Conservation (phyloP, 2,113 vertebrate species). For the Erythrolamprus reginae region DNA sequence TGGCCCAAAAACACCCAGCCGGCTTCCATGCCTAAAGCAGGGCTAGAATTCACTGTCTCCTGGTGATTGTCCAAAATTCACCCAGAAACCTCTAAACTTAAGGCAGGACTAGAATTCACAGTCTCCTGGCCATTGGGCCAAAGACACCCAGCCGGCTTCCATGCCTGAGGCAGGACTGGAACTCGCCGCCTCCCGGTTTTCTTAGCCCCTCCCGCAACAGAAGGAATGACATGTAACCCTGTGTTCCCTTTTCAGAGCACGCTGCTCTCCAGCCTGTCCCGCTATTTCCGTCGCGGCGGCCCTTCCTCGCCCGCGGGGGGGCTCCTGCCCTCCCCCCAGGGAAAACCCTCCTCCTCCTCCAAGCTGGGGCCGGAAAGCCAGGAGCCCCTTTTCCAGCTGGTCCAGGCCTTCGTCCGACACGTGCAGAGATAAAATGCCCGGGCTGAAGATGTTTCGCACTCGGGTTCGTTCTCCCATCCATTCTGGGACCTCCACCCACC, state of each 20-base stretch:
- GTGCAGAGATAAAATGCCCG: conserved; percentile 81
- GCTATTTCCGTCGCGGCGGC: conserved; percentile 87
- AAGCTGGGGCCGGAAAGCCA: conserved; percentile 85
- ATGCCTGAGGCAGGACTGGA: background rate
- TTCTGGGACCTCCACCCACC: background rate
- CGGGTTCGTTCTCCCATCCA: background rate
- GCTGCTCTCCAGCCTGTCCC: conserved; percentile 84
- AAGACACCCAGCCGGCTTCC: background rate
- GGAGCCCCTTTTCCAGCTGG: conserved; percentile 91
- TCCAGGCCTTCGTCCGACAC: conserved; percentile 90
- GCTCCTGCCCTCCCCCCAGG: conserved; percentile 80
- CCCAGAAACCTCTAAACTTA: too few species aligned
- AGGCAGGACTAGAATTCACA: too few species aligned
- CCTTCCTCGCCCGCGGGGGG: conserved; percentile 83
- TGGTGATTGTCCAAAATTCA: too few species aligned
- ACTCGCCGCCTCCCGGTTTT: background rate
- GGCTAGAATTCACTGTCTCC: too few species aligned
- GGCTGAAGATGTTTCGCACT: background rate
- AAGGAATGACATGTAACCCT: fast-evolving
- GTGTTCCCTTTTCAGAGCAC: conserved; percentile 75
- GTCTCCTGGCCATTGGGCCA: too few species aligned
- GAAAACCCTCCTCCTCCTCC: conserved; percentile 76
- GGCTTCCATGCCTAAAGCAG: too few species aligned
- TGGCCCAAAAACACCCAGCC: too few species aligned
- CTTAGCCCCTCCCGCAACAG: background rate